phyloP scores from a whole-genome alignment of 2,888 invertebrate genomes.

The Mimachlamys varia region DNA sequence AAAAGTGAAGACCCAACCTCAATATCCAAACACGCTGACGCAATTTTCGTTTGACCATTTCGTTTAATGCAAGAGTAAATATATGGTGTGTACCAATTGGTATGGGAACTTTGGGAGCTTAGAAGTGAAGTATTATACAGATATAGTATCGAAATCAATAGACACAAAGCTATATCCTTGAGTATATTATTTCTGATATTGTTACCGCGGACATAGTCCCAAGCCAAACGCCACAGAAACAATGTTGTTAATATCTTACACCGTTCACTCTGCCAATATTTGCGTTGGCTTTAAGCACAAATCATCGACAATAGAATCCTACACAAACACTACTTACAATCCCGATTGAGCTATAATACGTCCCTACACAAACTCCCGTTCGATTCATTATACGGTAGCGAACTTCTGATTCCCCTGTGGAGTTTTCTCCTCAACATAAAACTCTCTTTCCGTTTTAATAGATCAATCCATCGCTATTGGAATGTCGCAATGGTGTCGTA shows the following conservation, averaged over 20 bases:
- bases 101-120: conserved; percentile 17
- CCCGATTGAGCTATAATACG: conserved; percentile 31
- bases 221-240: not conserved
- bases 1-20: not conserved
- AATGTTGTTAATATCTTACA: conserved; percentile 14
- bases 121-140: conserved; percentile 6
- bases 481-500: not conserved
- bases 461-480: not conserved
- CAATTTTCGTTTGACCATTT: conserved; percentile 11
- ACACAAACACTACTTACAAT: not conserved
- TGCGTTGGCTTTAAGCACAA: not conserved
- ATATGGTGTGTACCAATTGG: not conserved
- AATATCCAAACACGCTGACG: not conserved
- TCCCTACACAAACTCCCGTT: conserved; percentile 6
- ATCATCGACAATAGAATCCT: conserved; percentile 24
- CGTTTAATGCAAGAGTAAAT: conserved; percentile 24
- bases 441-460: conserved; percentile 18
- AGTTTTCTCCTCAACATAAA: not conserved
- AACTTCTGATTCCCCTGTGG: not conserved
- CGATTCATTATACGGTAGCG: not conserved
- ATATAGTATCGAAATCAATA: conserved; percentile 10
- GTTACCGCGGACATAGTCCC: not conserved
- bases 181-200: conserved; percentile 34
- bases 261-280: not conserved
- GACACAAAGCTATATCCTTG: conserved; percentile 11